phyloP scores from a whole-genome alignment of 2,113 vertebrate species.

The Oncorhynchus keta region DNA sequence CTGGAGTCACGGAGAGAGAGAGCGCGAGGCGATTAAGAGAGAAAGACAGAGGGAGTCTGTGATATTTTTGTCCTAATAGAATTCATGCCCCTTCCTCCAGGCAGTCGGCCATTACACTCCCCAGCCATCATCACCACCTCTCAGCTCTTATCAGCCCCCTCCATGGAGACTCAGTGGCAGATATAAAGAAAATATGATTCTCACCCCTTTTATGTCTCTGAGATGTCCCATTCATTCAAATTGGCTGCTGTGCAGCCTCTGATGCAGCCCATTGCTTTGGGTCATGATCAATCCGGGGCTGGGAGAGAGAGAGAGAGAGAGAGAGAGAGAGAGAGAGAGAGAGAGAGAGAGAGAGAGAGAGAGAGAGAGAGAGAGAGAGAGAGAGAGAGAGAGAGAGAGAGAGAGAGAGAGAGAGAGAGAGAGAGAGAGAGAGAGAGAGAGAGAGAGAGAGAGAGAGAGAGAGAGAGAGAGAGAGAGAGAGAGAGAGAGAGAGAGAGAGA shows the following conservation, averaged over 20 bases:
- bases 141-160: background rate
- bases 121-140: background rate
- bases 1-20: background rate
- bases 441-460: background rate
- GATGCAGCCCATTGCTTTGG: background rate
- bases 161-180: background rate
- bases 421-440: too few relatives aligned
- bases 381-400: too few relatives aligned
- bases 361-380: too few relatives aligned
- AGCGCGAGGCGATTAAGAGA: too few relatives aligned
- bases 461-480: background rate
- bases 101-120: background rate
- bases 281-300: background rate
- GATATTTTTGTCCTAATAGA: background rate
- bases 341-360: too few relatives aligned
- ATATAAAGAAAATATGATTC: background rate
- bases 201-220: background rate
- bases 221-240: constrained; percentile 3
- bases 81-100: background rate
- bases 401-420: too few relatives aligned
- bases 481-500: too few relatives aligned
- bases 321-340: too few relatives aligned
- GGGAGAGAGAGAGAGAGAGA: background rate
- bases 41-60: too few relatives aligned
- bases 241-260: background rate